Conservation (phyloP, 2,797 vertebrate genomes). For the Spheniscus humboldti region DNA sequence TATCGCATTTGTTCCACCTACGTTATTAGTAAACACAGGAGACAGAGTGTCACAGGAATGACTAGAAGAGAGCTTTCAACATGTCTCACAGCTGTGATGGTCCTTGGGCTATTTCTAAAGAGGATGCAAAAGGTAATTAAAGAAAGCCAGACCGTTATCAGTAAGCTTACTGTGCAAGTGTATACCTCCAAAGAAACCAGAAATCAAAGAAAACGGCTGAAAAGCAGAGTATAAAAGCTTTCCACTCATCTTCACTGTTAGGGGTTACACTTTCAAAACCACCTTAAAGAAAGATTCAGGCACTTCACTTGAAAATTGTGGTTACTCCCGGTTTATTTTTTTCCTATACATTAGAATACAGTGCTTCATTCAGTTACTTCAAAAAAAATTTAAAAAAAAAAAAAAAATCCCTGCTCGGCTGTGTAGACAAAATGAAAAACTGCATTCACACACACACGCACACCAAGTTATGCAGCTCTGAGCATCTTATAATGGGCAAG, state of each 20-base stretch:
- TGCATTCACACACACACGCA: neutral
- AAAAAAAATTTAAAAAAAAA: neutral
- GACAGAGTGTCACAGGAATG: neutral
- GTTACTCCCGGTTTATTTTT: neutral
- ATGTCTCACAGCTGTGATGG: neutral
- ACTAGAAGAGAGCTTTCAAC: neutral
- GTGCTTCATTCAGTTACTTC: neutral
- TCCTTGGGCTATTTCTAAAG: neutral
- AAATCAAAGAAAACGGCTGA: neutral
- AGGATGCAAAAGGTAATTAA: neutral
- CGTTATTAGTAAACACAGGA: neutral
- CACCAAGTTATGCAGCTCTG: neutral
- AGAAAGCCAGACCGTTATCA: neutral
- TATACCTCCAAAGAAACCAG: neutral
- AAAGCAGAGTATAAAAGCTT: neutral
- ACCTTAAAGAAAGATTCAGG: neutral
- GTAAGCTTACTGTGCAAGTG: neutral
- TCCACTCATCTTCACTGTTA: neutral
- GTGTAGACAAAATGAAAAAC: neutral
- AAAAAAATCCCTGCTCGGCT: neutral
- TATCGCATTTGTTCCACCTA: conserved; percentile 92
- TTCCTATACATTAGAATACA: neutral
- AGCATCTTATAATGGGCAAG: neutral
- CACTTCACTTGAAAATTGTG: neutral
- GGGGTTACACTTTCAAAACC: neutral